Percentiles rank a stretch among this genome's conserved stretches.
Evolutionary conservation across 1,140 invertebrate species (phyloP).

Genomic region (Lethocerus indicus): DNA sequence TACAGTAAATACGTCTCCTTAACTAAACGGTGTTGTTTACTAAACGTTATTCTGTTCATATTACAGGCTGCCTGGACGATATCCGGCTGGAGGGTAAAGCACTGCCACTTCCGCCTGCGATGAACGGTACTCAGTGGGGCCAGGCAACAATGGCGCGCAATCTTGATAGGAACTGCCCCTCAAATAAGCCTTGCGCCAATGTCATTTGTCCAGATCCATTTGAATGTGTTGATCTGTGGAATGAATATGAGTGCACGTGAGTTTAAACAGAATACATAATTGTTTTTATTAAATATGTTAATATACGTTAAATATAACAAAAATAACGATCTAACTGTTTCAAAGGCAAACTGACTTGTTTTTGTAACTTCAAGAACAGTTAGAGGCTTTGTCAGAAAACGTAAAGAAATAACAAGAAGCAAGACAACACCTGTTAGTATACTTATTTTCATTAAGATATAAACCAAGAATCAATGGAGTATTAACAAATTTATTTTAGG

Average conservation of each 20-base stretch:
- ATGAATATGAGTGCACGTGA: slow-evolving; percentile 94
- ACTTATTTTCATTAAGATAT: too few species aligned
- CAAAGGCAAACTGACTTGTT: too few species aligned
- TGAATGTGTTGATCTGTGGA: slow-evolving; percentile 92
- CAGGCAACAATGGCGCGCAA: slow-evolving; percentile 83
- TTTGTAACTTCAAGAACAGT: too few species aligned
- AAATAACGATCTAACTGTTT: neutral
- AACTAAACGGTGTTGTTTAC: too few species aligned
- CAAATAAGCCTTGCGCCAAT: slow-evolving; percentile 84
- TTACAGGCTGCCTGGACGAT: slow-evolving; percentile 60
- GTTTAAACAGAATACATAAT: slow-evolving; percentile 20
- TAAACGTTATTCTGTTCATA: too few species aligned
- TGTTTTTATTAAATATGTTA: neutral
- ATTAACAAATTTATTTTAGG: too few species aligned
- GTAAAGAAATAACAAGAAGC: too few species aligned
- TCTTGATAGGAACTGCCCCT: slow-evolving; percentile 76
- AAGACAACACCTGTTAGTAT: too few species aligned
- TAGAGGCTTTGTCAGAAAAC: too few species aligned
- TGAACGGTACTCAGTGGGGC: slow-evolving; percentile 88
- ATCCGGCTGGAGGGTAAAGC: slow-evolving; percentile 82
- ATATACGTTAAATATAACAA: neutral
- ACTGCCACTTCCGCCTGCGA: slow-evolving; percentile 75
- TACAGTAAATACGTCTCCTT: too few species aligned
- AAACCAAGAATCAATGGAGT: too few species aligned
- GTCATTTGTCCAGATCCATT: slow-evolving; percentile 84